Base-by-base conservation (phyloP, 2,888 invertebrate species). In the Agrotis segetum region DNA sequence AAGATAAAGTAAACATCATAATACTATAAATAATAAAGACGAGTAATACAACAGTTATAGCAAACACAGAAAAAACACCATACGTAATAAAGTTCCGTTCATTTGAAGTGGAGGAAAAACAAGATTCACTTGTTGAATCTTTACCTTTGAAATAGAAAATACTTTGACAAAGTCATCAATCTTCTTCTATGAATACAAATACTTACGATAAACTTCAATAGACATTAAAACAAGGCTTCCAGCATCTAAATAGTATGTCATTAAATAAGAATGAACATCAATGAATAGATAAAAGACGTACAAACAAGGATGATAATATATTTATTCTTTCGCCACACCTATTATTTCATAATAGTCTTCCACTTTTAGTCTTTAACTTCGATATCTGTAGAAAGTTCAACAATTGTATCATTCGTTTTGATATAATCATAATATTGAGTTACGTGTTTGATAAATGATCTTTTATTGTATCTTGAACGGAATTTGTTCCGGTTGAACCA, bases 271-370 rank as follows among this genome's bases (percentile, higher is more conserved):
- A 81, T 79, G 68, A 69, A 70, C 63, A 47, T 66, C 53, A 62
- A 74, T 72, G 66, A 78, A 77, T 63, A 71, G 7, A 17, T 53
- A 78, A 85, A 79, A 85, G 80, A 76, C 73, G 82, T 81, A 85
- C 83, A 84, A 87, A 81, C 77, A 77, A 81, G 83, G 56, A 56
- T 56, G n/a, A 88, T 87, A 87, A 90, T 89, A 90, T 77, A 74
- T 56, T 56, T 56, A 86, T 40, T 85, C 92, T 93, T 93, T 93
- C 92, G 89, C 91, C 83, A 82, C 84, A 82, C 66, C 88, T 87
- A 92, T 94, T 94, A 92, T 94, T 91, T 92, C 89, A 92, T 92
- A 93, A 93, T 87, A 87, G 81, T 73, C 88, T 92, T 93, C 91
- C 90, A 89, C 91, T 74, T n/a, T n/a, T 63, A 63, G 85, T 83